These are phyloP conservation scores for Dryadula phaetusa DNA, from an alignment of 2,888 invertebrate species.

Conservation along the genomic window DNA sequence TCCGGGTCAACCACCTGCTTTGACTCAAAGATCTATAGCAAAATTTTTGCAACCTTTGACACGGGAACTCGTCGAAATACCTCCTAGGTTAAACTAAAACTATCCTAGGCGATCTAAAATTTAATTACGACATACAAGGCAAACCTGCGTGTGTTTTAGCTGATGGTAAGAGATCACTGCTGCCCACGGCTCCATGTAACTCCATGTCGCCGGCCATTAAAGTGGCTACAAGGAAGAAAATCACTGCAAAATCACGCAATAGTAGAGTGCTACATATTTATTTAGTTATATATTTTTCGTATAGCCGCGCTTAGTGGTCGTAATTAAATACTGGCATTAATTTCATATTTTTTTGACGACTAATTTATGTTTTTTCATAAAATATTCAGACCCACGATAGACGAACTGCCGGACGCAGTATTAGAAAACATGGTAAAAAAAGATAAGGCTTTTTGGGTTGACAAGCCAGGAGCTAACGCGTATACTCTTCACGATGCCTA, in stretches of 20 bases:
- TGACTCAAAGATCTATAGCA: constrained; percentile 77
- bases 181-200: too few relatives aligned
- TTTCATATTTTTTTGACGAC: too few relatives aligned
- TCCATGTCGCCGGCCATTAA: too few relatives aligned
- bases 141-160: too few relatives aligned
- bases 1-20: constrained; percentile 70
- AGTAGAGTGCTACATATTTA: too few relatives aligned
- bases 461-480: constrained; percentile 81
- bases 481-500: constrained; percentile 79
- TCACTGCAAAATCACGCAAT: too few relatives aligned
- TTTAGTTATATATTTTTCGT: too few relatives aligned
- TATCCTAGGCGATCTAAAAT: background rate
- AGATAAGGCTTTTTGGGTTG: constrained; percentile 83
- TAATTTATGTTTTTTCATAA: constrained; percentile 41
- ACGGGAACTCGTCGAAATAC: constrained; percentile 62
- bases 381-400: constrained; percentile 61
- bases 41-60: constrained; percentile 76
- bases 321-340: too few relatives aligned
- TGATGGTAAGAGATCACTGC: too few relatives aligned
- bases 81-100: constrained; percentile 58
- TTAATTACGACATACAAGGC: too few relatives aligned
- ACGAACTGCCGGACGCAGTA: constrained; percentile 74
- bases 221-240: too few relatives aligned
- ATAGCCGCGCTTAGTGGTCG: too few relatives aligned
- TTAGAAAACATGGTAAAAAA: constrained; percentile 76